These are phyloP conservation scores for Zosterops borbonicus DNA, from an alignment of 2,113 vertebrate genomes.

Conservation along the genomic window DNA sequence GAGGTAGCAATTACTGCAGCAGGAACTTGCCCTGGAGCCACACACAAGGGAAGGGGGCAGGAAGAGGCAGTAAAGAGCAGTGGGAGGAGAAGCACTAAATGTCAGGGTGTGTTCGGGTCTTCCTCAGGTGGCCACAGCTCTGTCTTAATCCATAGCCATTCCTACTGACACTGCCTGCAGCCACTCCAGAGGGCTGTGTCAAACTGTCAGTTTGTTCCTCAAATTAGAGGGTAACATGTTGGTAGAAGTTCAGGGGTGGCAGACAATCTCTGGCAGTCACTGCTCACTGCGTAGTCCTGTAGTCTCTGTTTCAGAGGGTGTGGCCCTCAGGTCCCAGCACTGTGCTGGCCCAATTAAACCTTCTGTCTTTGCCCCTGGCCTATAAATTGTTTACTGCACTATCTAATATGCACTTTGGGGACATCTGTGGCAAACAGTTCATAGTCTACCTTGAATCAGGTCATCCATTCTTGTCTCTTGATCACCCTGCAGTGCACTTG, in stretches of 20 bases:
- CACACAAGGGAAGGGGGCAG: rapidly evolving
- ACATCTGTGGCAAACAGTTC: background rate
- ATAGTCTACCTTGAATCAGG: background rate
- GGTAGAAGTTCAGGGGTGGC: background rate
- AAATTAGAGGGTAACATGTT: background rate
- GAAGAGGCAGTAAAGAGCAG: rapidly evolving
- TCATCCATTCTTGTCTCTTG: background rate
- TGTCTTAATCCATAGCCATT: background rate
- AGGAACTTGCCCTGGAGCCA: background rate
- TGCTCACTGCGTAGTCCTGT: background rate
- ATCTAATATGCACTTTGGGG: background rate
- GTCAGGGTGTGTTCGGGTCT: background rate
- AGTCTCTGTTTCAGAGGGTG: background rate
- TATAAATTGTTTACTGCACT: background rate
- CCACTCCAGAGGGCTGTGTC: rapidly evolving
- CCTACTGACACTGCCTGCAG: background rate
- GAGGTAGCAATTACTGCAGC: background rate
- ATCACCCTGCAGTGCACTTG: background rate
- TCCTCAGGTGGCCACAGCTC: background rate
- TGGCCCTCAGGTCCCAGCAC: background rate
- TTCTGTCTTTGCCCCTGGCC: background rate
- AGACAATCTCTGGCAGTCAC: background rate
- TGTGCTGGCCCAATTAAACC: background rate
- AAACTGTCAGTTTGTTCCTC: background rate
- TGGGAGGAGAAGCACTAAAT: background rate